A percentile compares a stretch with the other conserved stretches of the same genome.
phyloP scores from a whole-genome alignment of 2,113 vertebrate genomes.

The Catagonus wagneri region DNA sequence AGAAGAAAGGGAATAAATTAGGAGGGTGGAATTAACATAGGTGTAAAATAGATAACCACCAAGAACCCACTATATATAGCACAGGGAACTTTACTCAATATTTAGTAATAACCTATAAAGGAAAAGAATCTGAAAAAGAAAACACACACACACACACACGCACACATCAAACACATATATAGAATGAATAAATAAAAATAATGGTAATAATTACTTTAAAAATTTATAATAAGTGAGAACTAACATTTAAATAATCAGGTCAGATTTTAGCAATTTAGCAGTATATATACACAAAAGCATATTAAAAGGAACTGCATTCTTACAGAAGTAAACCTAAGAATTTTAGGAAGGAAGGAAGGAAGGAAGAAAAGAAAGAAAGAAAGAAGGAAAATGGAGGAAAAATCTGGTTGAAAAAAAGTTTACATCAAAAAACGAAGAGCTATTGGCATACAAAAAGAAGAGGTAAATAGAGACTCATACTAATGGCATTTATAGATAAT shows the following conservation, averaged over 20 bases:
- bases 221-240: background rate
- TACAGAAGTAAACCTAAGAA: background rate
- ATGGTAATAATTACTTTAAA: too few species aligned
- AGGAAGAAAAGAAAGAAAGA: background rate
- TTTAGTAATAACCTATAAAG: too few species aligned
- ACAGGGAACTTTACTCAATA: too few species aligned
- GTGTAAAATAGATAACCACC: too few species aligned
- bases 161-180: too few species aligned
- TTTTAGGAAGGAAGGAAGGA: too few species aligned
- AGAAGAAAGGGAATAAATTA: too few species aligned
- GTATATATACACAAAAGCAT: slow-evolving; percentile 17
- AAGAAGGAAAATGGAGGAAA: slow-evolving; percentile 3
- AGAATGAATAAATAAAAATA: too few species aligned
- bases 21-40: too few species aligned
- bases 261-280: background rate
- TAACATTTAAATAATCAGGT: slow-evolving; percentile 12
- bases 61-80: too few species aligned
- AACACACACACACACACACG: too few species aligned
- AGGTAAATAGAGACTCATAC: background rate
- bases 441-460: background rate
- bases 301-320: background rate
- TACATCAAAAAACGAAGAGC: slow-evolving; percentile 11
- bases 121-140: too few species aligned
- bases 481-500: slow-evolving; percentile 30
- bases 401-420: background rate